A percentile compares a stretch with the other conserved stretches of the same genome.
These are phyloP conservation scores for Saguinus imperator DNA, from an alignment of 2,113 vertebrate genomes.

Conservation along the genomic window DNA sequence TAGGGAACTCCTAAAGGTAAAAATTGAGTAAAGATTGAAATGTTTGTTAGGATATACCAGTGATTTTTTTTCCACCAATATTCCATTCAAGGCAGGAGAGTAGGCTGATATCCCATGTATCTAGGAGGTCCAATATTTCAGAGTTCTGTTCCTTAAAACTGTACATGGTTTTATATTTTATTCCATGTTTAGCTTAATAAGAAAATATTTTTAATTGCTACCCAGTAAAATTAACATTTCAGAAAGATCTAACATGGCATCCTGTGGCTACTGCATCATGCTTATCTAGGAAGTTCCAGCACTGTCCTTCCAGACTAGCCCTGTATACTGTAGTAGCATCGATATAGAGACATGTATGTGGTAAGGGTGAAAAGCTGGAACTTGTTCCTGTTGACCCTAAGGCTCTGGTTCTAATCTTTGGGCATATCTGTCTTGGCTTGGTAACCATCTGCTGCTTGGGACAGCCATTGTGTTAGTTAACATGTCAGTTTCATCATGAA, in stretches of 20 bases:
- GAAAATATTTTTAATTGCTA: not conserved
- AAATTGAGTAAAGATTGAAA: not conserved
- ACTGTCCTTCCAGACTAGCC: not conserved
- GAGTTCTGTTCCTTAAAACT: slow-evolving; percentile 17
- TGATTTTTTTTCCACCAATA: not conserved
- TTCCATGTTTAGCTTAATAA: slow-evolving; percentile 28
- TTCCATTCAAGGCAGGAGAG: not conserved
- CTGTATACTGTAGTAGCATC: not conserved
- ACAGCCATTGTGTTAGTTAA: too few species aligned
- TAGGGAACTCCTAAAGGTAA: not conserved
- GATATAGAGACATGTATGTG: accelerated
- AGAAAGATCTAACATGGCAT: not conserved
- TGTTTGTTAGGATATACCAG: not conserved
- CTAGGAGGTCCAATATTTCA: not conserved
- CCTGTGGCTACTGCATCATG: not conserved
- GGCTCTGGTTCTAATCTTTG: not conserved
- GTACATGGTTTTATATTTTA: not conserved
- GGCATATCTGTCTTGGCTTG: not conserved
- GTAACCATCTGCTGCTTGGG: not conserved
- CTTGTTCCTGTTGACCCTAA: not conserved
- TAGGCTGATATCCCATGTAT: accelerated
- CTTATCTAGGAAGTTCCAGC: not conserved
- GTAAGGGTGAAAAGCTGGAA: not conserved
- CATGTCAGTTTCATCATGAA: not conserved
- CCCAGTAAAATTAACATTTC: not conserved